These are phyloP conservation scores for Eupithecia abbreviata DNA, from an alignment of 2,888 invertebrate species.

Conservation along the genomic window DNA sequence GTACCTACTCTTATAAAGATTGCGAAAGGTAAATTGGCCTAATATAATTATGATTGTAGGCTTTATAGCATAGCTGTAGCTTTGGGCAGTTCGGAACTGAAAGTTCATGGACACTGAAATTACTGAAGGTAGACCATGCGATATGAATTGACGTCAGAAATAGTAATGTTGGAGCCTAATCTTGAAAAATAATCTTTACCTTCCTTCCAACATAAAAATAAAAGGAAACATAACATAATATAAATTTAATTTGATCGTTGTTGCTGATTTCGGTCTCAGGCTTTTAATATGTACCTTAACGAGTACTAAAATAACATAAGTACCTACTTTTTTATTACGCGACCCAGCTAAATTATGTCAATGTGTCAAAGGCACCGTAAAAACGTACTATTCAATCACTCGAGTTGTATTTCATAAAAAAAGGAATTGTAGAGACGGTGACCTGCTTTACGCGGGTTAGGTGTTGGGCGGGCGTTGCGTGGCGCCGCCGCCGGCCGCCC, in stretches of 20 bases:
- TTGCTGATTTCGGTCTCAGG: background rate
- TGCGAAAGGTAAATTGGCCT: background rate
- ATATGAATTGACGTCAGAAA: background rate
- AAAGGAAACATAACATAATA: background rate
- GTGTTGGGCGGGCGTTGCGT: slow-evolving; percentile 62
- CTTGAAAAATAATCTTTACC: background rate
- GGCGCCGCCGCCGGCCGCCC: slow-evolving; percentile 52
- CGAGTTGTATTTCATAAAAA: slow-evolving; percentile 27
- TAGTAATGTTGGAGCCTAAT: background rate
- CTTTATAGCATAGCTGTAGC: background rate
- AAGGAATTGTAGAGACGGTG: slow-evolving; percentile 61
- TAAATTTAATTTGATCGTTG: background rate
- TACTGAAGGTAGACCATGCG: slow-evolving; percentile 1
- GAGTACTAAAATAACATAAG: background rate
- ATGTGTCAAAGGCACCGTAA: slow-evolving; percentile 45
- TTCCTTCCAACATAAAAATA: background rate
- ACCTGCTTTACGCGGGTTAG: slow-evolving; percentile 73
- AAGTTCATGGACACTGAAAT: slow-evolving; percentile 39
- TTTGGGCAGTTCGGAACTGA: slow-evolving; percentile 22
- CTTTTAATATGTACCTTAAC: background rate
- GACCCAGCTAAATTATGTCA: slow-evolving; percentile 40
- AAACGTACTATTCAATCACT: slow-evolving; percentile 36
- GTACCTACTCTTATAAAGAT: background rate
- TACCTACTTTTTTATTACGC: background rate
- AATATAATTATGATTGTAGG: slow-evolving; percentile 1